A percentile compares a stretch with the other conserved stretches of the same genome.
phyloP scores from a whole-genome alignment of 1,140 invertebrate species.

The Brachionus paranguensis region DNA sequence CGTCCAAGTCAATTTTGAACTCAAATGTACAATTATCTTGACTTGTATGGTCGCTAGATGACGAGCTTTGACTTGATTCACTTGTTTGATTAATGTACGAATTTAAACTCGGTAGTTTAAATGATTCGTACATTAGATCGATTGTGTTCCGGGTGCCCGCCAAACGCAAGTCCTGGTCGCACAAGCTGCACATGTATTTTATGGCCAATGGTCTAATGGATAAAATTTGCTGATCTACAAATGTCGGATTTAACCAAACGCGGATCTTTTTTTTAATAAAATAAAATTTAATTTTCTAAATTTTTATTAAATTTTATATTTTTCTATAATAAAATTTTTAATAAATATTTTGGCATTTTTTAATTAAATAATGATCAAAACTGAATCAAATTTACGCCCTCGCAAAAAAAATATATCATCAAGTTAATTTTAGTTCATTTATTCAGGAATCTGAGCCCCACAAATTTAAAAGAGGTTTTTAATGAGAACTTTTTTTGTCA shows the following conservation, averaged over 20 bases:
- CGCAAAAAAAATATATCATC: no score
- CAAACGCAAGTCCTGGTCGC: conserved; percentile 78
- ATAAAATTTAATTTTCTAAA: no score
- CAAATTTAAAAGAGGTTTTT: no score
- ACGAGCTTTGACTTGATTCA: conserved; percentile 67
- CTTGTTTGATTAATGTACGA: conserved; percentile 58
- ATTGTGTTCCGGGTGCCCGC: conserved; percentile 82
- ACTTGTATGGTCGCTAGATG: conserved; percentile 56
- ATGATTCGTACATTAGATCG: conserved; percentile 87
- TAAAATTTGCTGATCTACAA: background rate
- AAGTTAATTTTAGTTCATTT: no score
- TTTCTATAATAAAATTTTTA: no score
- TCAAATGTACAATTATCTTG: background rate
- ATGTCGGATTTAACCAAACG: conserved; percentile 1
- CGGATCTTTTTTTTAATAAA: no score
- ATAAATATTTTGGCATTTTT: no score
- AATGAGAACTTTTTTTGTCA: no score
- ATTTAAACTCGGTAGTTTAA: conserved; percentile 59
- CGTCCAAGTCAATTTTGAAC: conserved; percentile 66
- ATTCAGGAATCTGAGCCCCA: no score
- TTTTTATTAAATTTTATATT: no score
- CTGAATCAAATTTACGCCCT: no score
- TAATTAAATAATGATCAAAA: no score
- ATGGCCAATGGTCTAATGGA: background rate
- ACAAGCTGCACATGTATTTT: conserved; percentile 80